Evolutionary conservation across 2,888 invertebrate genomes (phyloP).

Genomic region (Dendrolimus pini): DNA sequence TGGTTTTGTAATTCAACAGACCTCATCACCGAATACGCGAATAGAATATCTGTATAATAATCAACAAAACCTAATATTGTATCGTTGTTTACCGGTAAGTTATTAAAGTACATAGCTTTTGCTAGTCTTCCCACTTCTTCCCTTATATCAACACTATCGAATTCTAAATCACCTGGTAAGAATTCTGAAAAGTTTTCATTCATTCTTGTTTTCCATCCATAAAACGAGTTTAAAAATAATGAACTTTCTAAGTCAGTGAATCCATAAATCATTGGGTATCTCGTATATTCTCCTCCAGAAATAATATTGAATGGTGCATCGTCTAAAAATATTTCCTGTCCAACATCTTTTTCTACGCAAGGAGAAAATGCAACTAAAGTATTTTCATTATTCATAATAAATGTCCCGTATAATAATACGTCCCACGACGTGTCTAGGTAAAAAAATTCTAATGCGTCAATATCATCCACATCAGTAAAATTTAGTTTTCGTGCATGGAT

Average conservation of each 20-base stretch:
- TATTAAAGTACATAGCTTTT: conserved; percentile 39
- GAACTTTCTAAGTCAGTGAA: conserved; percentile 36
- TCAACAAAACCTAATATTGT: conserved; percentile 31
- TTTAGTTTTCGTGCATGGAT: conserved; percentile 24
- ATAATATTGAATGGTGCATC: conserved; percentile 23
- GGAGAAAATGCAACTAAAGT: conserved; percentile 15
- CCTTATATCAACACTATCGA: conserved; percentile 28
- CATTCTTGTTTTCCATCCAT: conserved; percentile 31
- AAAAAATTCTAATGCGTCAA: conserved; percentile 31
- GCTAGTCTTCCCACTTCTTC: conserved; percentile 25
- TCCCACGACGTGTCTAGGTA: conserved; percentile 23
- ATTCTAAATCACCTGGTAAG: conserved; percentile 37
- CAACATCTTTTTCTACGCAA: conserved; percentile 23
- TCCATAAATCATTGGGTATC: conserved; percentile 31
- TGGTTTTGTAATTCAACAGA: conserved; percentile 27
- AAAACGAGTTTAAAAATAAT: conserved; percentile 17
- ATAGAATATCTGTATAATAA: conserved; percentile 46
- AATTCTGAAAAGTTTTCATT: conserved; percentile 40
- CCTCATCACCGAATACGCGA: conserved; percentile 25
- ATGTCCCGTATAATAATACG: conserved; percentile 5
- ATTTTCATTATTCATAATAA: not conserved
- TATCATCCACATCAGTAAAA: conserved; percentile 23
- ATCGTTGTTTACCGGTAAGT: conserved; percentile 21
- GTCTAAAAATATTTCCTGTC: conserved; percentile 20
- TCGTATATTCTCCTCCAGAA: conserved; percentile 12